Percentiles rank a stretch among this genome's conserved stretches.
These are phyloP conservation scores for Bradypus variegatus DNA, from an alignment of 2,797 vertebrate genomes.

Conservation along the genomic window DNA sequence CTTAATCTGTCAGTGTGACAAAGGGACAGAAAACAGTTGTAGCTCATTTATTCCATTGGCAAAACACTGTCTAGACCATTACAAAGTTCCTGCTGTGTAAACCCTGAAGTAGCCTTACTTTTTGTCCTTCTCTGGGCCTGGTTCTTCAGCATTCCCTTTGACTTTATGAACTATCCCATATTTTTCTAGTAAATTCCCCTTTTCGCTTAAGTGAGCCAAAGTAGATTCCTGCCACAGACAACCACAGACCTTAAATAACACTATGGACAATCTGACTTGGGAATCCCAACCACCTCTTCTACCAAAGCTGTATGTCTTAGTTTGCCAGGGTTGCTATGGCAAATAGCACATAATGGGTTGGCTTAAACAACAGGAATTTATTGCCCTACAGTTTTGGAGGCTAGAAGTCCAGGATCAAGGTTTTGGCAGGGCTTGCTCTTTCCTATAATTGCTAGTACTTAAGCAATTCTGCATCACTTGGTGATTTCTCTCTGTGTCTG, in stretches of 20 bases:
- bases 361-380: too few species aligned
- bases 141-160: slow-evolving; percentile 1
- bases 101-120: not conserved
- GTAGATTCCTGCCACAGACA: not conserved
- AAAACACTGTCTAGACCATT: not conserved
- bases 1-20: not conserved
- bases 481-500: too few species aligned
- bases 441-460: too few species aligned
- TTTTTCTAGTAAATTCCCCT: not conserved
- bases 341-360: too few species aligned
- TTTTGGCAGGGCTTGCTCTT: too few species aligned
- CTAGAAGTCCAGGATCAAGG: too few species aligned
- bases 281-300: not conserved
- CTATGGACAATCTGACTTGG: not conserved
- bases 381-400: too few species aligned
- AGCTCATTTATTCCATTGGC: not conserved
- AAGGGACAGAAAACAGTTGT: not conserved
- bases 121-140: not conserved
- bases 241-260: not conserved
- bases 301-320: too few species aligned
- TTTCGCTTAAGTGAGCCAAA: not conserved
- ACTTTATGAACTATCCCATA: not conserved
- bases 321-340: too few species aligned
- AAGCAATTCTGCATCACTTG: too few species aligned
- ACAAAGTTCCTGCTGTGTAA: not conserved